phyloP scores from a whole-genome alignment of 2,113 vertebrate species.

The Tupaia tana region DNA sequence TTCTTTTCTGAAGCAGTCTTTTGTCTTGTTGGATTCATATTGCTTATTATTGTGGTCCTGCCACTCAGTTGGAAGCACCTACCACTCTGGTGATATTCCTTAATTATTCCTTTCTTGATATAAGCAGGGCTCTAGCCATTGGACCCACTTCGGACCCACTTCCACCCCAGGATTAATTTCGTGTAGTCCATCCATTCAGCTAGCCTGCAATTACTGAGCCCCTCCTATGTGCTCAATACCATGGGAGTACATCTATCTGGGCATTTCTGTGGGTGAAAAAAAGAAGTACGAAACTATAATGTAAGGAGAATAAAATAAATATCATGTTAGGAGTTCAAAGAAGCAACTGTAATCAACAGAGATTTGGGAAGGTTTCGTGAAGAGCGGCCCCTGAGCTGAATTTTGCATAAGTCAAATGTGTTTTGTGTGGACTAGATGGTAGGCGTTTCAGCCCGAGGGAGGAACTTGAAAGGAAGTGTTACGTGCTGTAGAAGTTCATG shows the following conservation, averaged over 20 bases:
- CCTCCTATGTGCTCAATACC: background rate
- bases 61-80: background rate
- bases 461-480: background rate
- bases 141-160: background rate
- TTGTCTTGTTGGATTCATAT: slow-evolving; percentile 37
- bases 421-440: background rate
- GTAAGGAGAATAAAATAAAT: slow-evolving; percentile 26
- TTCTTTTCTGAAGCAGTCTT: slow-evolving; percentile 40
- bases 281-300: background rate
- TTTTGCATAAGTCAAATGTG: slow-evolving; percentile 47
- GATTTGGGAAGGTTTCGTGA: background rate
- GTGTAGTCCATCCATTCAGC: background rate
- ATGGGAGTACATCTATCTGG: background rate
- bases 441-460: background rate
- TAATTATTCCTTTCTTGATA: background rate
- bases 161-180: background rate
- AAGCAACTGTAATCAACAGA: background rate
- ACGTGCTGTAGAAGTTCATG: background rate
- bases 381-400: slow-evolving; percentile 1
- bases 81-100: background rate
- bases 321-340: background rate
- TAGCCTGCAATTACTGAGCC: background rate
- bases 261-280: background rate
- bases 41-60: slow-evolving; percentile 51
- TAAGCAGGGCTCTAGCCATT: background rate